phyloP scores from a whole-genome alignment of 1,140 invertebrate genomes.

The Drosophila erecta region DNA sequence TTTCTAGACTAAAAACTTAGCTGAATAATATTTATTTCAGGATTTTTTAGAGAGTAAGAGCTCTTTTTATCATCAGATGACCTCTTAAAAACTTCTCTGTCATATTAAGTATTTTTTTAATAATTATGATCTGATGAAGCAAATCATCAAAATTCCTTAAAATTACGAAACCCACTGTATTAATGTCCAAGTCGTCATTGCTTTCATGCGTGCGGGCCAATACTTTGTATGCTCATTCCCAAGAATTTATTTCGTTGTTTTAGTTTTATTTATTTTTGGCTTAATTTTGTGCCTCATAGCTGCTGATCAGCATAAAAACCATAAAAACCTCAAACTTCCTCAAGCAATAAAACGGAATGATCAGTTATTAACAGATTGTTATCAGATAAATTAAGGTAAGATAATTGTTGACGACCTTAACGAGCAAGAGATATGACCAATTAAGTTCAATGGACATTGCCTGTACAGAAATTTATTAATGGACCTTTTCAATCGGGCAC shows the following conservation, averaged over 20 bases:
- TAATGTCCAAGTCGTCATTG: slow-evolving; percentile 18
- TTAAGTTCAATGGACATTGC: slow-evolving; percentile 17
- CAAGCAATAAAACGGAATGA: background rate
- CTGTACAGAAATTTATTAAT: background rate
- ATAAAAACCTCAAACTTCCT: slow-evolving; percentile 53
- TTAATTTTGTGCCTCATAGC: slow-evolving; percentile 47
- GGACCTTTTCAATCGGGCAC: slow-evolving; percentile 15
- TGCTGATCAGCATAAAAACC: slow-evolving; percentile 24
- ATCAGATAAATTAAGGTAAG: no score
- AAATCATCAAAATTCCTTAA: no score
- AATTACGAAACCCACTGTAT: background rate
- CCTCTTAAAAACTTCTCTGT: no score
- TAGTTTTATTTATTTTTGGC: slow-evolving; percentile 20
- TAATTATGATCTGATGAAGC: no score
- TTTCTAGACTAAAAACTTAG: background rate
- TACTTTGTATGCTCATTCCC: slow-evolving; percentile 60
- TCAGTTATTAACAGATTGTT: no score
- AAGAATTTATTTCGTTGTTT: slow-evolving; percentile 57
- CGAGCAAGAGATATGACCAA: background rate
- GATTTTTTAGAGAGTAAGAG: no score
- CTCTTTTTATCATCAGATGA: no score
- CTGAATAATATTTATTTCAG: no score
- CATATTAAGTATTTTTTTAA: background rate
- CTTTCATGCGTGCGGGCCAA: slow-evolving; percentile 52
- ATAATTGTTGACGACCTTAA: background rate